These are phyloP conservation scores for Ferrisia virgata DNA, from an alignment of 2,888 invertebrate species.

Conservation along the genomic window DNA sequence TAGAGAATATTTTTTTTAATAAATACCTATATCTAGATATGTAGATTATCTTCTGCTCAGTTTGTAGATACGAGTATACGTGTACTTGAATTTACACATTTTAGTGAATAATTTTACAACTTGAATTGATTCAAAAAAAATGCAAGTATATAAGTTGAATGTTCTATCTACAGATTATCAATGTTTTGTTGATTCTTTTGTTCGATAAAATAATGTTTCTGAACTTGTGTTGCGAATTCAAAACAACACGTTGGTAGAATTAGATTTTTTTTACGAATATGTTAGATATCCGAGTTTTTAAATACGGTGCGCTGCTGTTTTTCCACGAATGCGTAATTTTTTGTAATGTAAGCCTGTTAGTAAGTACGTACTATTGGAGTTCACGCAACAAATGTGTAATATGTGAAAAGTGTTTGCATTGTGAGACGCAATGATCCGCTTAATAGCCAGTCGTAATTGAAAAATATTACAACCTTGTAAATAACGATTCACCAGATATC, in stretches of 20 bases:
- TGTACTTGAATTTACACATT: too few relatives aligned
- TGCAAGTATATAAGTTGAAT: too few relatives aligned
- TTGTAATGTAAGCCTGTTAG: not conserved
- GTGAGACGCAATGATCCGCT: slow-evolving; percentile 7
- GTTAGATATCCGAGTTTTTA: not conserved
- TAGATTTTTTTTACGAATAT: not conserved
- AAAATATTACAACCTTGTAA: slow-evolving; percentile 13
- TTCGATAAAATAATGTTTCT: too few relatives aligned
- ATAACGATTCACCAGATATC: not conserved
- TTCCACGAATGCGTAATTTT: not conserved
- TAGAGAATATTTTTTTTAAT: too few relatives aligned
- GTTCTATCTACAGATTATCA: too few relatives aligned
- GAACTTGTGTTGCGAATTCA: too few relatives aligned
- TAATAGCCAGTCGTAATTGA: slow-evolving; percentile 16
- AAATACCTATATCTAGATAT: not conserved
- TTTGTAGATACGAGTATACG: too few relatives aligned
- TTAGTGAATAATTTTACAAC: too few relatives aligned
- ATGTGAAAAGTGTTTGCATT: not conserved
- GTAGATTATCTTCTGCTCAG: too few relatives aligned
- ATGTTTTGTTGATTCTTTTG: too few relatives aligned
- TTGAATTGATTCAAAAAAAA: too few relatives aligned
- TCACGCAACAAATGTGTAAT: not conserved
- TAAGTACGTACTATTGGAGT: not conserved
- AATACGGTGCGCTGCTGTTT: not conserved
- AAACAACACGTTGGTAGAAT: not conserved